These are phyloP conservation scores for Parapsyche elsis DNA, from an alignment of 1,140 invertebrate species.

Conservation along the genomic window DNA sequence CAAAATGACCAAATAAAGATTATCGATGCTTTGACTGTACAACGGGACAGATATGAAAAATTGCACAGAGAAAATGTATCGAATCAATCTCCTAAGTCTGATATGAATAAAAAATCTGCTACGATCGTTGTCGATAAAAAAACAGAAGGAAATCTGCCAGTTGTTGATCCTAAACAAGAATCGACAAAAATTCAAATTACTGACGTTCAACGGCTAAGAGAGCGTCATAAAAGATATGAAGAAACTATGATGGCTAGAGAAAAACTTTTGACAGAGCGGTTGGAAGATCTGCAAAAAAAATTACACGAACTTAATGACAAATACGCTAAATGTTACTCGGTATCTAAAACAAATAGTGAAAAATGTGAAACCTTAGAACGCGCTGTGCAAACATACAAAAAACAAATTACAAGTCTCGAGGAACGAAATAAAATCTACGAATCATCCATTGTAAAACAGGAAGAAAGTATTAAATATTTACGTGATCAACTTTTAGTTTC, in stretches of 20 bases:
- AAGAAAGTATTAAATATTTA: constrained; percentile 82
- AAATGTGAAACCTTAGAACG: constrained; percentile 82
- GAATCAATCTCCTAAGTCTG: neutral
- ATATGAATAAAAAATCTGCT: neutral
- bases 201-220: constrained; percentile 75
- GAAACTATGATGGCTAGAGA: constrained; percentile 86
- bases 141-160: neutral
- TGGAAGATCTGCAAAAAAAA: constrained; percentile 82
- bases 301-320: constrained; percentile 71
- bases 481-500: constrained; percentile 79
- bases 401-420: constrained; percentile 84
- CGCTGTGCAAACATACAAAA: constrained; percentile 83
- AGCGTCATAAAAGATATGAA: constrained; percentile 86
- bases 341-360: constrained; percentile 81
- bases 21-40: constrained; percentile 82
- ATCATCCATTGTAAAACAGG: constrained; percentile 85
- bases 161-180: neutral
- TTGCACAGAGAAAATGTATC: constrained; percentile 69
- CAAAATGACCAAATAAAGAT: constrained; percentile 82
- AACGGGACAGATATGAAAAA: constrained; percentile 89
- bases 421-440: constrained; percentile 86
- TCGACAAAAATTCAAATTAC: constrained; percentile 68
- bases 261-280: constrained; percentile 82
- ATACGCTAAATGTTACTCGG: constrained; percentile 78
- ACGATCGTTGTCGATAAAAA: neutral